Evolutionary conservation across 2,797 vertebrate species (phyloP), one percentile per base, ranked within the genome.

Genomic region (Florisuga fusca): DNA sequence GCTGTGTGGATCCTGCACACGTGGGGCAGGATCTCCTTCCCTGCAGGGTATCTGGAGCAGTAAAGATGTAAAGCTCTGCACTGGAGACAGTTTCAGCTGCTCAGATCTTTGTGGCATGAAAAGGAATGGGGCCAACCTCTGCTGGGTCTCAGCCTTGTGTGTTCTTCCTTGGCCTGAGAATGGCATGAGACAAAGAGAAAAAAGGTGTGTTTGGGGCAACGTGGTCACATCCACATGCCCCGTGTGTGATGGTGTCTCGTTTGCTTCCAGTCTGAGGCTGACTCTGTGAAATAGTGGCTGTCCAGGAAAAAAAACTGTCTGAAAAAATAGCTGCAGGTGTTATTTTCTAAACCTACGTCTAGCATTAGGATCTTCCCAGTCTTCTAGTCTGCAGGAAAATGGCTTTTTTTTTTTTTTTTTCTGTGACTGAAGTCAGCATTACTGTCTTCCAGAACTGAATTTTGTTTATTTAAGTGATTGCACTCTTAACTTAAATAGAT

Each of bases 1-100:
- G 31, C 29, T 72, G 22, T 3, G 1, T 19, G 25, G 57, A 64
- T 45, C 58, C 53, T 73, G 17, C 18, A 10, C 0, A 0, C 2
- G 1, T 31, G 38, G 54, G 31, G 61, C 36, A 62, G 57, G 21
- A 38, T 76, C 38, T 77, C 6, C 45, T 69, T 6, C 2, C 4
- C 26, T 29, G 7, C 43, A 63, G 10, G 6, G n/a, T n/a, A 26
- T 11, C 26, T 26, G 25, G 15, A 46, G 10, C 22, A 59, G 50
- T 46, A 21, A 46, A 46, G 36, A 19, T 38, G 19, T 61, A 57
- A 81, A 45, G 23, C 13, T 66, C 13, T 66, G 48, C 25, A 23
- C 12, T 38, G 75, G 58, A 53, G 11, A 48, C 33, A 48, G 22
- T 69, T 87, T 51, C 61, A 75, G 46, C 54, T 90, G 18, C 54